These are phyloP conservation scores for Agapornis canus DNA, from an alignment of 2,797 vertebrate genomes.

Conservation along the genomic window DNA sequence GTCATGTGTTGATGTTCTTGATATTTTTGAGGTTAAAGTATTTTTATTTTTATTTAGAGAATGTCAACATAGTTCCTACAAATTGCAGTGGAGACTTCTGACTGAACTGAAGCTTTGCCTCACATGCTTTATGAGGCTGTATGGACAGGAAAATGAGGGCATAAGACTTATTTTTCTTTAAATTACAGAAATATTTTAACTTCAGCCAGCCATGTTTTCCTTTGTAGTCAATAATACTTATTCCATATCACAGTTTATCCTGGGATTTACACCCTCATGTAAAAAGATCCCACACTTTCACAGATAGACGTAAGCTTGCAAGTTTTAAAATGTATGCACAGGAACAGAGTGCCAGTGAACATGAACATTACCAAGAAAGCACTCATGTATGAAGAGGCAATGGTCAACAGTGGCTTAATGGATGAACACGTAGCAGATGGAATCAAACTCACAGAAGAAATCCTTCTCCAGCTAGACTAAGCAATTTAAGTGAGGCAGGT, in stretches of 20 bases:
- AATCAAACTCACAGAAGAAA: not conserved
- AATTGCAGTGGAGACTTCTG: slow-evolving; percentile 3
- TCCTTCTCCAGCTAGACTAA: not conserved
- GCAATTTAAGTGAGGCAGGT: not conserved
- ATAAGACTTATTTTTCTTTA: not conserved
- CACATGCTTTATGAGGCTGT: not conserved
- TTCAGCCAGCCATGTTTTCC: not conserved
- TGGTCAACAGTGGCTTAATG: not conserved
- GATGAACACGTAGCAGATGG: not conserved
- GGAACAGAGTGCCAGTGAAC: not conserved
- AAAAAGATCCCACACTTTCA: not conserved
- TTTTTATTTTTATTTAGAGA: slow-evolving; percentile 40
- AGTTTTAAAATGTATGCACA: not conserved
- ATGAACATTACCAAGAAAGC: not conserved
- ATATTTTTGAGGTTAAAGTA: slow-evolving; percentile 61
- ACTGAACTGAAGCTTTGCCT: not conserved
- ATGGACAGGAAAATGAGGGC: not conserved
- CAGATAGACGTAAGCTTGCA: not conserved
- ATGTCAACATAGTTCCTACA: not conserved
- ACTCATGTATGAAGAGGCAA: not conserved
- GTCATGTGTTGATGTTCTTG: slow-evolving; percentile 39
- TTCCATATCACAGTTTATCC: not conserved
- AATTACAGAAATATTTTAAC: not conserved
- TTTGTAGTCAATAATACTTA: not conserved
- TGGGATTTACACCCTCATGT: not conserved